Conservation (phyloP, 1,140 invertebrate species). For the Pogonomyrmex barbatus region DNA sequence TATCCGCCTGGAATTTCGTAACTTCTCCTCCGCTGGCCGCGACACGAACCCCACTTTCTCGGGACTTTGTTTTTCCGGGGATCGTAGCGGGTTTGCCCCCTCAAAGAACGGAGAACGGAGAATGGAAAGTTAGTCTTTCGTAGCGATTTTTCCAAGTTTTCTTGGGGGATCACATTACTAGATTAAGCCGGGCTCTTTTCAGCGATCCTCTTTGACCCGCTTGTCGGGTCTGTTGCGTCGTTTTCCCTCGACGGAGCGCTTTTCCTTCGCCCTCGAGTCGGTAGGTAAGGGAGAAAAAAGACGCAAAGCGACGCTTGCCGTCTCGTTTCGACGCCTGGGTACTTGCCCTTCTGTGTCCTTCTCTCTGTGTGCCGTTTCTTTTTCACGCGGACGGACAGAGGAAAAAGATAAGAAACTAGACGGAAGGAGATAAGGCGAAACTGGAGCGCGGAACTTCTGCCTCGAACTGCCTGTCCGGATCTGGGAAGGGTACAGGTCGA, state of each 20-base stretch:
- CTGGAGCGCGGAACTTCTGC: constrained; percentile 63
- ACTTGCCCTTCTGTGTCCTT: neutral
- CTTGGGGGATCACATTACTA: constrained; percentile 68
- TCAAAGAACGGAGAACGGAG: constrained; percentile 57
- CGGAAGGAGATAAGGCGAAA: constrained; percentile 59
- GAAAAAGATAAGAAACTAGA: constrained; percentile 53
- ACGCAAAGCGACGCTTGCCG: constrained; percentile 29
- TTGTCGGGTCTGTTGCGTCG: constrained; percentile 57
- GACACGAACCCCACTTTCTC: constrained; percentile 31
- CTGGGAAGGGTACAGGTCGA: constrained; percentile 41
- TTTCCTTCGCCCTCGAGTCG: constrained; percentile 40
- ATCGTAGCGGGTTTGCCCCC: constrained; percentile 22
- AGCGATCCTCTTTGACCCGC: constrained; percentile 76
- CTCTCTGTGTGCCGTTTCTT: constrained; percentile 10
- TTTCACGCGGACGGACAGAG: constrained; percentile 22
- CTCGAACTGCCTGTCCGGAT: constrained; percentile 59
- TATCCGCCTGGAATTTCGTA: constrained; percentile 43
- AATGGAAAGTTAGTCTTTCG: constrained; percentile 73
- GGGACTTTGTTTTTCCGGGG: constrained; percentile 57
- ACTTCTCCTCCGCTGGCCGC: constrained; percentile 38
- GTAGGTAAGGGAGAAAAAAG: constrained; percentile 25
- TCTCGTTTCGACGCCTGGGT: constrained; percentile 29
- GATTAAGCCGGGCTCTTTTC: constrained; percentile 76
- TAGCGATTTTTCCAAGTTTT: constrained; percentile 65
- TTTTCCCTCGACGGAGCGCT: constrained; percentile 61